Evolutionary conservation across 2,888 invertebrate species (phyloP), one percentile per base, ranked within the genome.

Genomic region (Selenia dentaria): DNA sequence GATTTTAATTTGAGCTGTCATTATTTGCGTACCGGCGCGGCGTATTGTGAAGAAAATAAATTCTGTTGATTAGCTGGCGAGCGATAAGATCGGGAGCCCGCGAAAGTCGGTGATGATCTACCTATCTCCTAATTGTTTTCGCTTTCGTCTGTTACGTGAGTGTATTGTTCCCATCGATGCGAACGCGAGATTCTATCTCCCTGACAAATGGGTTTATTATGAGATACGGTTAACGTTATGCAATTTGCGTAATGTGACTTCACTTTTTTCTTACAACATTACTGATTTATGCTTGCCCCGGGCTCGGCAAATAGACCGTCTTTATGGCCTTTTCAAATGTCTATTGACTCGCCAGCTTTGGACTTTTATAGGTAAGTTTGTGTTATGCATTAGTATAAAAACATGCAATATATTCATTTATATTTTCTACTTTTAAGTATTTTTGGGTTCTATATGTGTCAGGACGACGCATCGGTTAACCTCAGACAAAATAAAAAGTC

Each of bases 101-200:
- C 69, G 82, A 82, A 82, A 84, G 83, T 73, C 57, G 51, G 63
- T 67, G 76, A 75, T 67, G 68, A 72, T 72, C 67, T 72, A 61
- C 70, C 72, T 67, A 77, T 74, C 74, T 70, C 74, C 79, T 83
- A 83, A 85, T 84, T 86, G 79, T 84, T 85, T 84, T 83, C 79
- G 73, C 83, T 86, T 85, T 85, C 76, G 59, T 70, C 71, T 71
- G 70, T 82, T 83, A 76, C 79, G 75, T 74, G 57, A 63, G 59
- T 67, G 71, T 74, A 72, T 83, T 81, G 78, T 81, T 79, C 71
- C 74, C 72, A 66, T 64, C 44, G 54, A 54, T 49, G 47, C 29
- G 38, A 50, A 36, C 36, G 36, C 24, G 61, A 67, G 83, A 87
- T 83, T 54, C 57, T 82, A 86, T 87, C 87, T 72, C 51, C 61